These are phyloP conservation scores for Geococcyx californianus DNA, from an alignment of 2,113 vertebrate genomes.

Conservation along the genomic window DNA sequence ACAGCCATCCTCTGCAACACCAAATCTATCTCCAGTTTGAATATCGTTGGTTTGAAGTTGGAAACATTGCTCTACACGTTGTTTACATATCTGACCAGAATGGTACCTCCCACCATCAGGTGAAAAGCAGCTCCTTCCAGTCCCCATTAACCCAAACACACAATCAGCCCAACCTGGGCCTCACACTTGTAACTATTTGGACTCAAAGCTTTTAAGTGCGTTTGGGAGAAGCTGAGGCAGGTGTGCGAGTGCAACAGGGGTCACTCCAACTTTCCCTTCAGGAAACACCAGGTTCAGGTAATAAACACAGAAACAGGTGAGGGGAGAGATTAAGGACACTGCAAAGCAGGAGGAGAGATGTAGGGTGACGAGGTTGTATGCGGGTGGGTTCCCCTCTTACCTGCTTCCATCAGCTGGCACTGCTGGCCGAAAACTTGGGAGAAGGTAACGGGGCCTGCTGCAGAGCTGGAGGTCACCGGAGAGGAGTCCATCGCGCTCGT, in stretches of 20 bases:
- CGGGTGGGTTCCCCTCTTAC: background rate
- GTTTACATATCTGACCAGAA: fast-evolving
- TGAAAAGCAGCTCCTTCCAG: background rate
- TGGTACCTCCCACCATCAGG: fast-evolving
- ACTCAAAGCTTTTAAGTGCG: background rate
- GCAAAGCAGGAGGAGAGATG: background rate
- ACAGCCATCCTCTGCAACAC: background rate
- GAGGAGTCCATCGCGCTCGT: constrained; percentile 67
- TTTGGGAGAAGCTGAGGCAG: background rate
- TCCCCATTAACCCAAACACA: fast-evolving
- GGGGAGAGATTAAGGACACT: fast-evolving
- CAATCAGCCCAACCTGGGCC: background rate
- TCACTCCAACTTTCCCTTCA: background rate
- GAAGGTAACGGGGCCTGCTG: constrained; percentile 72
- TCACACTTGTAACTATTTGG: fast-evolving
- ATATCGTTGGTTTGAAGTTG: fast-evolving
- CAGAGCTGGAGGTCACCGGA: background rate
- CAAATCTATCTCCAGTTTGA: background rate
- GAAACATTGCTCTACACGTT: fast-evolving
- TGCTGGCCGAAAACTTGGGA: constrained; percentile 80
- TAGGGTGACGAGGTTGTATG: fast-evolving
- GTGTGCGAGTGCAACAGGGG: fast-evolving
- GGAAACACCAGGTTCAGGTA: background rate
- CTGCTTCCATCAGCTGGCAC: constrained; percentile 83
- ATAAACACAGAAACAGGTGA: background rate